Evolutionary conservation across 2,888 invertebrate species (phyloP).

Genomic region (Sericinus montela): DNA sequence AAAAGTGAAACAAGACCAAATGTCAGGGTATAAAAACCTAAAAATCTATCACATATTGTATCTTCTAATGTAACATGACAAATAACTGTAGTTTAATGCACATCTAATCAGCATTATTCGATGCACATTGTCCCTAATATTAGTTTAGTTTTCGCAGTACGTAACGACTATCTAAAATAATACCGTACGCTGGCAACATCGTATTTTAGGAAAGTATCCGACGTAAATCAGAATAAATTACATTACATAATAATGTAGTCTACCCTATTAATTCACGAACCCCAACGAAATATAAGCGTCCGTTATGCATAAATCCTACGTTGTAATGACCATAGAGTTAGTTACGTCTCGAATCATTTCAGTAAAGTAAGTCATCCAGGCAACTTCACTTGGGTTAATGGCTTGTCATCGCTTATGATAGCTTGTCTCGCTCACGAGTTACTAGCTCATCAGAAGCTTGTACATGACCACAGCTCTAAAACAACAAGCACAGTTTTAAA

Average conservation of each 20-base stretch:
- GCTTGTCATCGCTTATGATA: conserved; percentile 72
- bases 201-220: conserved; percentile 6
- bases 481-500: too few species aligned
- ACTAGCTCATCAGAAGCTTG: conserved; percentile 55
- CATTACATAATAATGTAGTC: conserved; percentile 28
- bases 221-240: conserved; percentile 25
- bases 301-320: conserved; percentile 24
- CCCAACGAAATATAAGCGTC: conserved; percentile 34
- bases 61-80: too few species aligned
- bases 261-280: conserved; percentile 41
- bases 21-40: too few species aligned
- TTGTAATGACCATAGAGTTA: conserved; percentile 25
- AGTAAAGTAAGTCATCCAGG: conserved; percentile 58
- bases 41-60: too few species aligned
- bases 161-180: neutral
- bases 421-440: conserved; percentile 55
- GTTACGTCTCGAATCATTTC: conserved; percentile 58
- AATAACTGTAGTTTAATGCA: too few species aligned
- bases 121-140: too few species aligned
- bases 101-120: too few species aligned
- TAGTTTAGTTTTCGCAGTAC: too few species aligned
- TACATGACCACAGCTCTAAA: conserved; percentile 39
- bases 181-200: conserved; percentile 2
- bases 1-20: too few species aligned
- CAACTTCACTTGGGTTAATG: conserved; percentile 59